Evolutionary conservation across 2,888 invertebrate genomes (phyloP).

Genomic region (Petrophora chlorosata): DNA sequence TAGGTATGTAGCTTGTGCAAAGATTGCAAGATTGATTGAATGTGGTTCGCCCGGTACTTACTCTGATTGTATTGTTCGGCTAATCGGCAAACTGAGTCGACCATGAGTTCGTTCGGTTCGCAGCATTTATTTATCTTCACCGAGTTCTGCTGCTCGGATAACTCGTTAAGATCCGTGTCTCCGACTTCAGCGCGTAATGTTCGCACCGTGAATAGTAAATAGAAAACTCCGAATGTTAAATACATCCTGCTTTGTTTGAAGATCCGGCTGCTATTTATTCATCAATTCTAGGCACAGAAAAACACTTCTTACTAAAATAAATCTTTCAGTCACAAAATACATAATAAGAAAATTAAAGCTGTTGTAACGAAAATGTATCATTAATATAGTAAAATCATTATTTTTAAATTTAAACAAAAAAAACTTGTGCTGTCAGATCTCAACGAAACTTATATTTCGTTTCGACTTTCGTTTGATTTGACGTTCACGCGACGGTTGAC

Average conservation of each 20-base stretch:
- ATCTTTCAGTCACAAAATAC: neutral
- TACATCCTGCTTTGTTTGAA: constrained; percentile 41
- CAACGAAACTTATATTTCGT: no score
- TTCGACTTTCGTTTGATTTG: no score
- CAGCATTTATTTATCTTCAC: constrained; percentile 92
- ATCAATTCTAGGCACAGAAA: neutral
- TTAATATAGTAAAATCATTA: neutral
- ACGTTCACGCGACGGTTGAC: no score
- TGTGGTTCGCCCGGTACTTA: constrained; percentile 51
- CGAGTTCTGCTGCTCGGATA: constrained; percentile 72
- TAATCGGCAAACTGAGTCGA: constrained; percentile 86
- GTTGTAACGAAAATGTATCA: neutral
- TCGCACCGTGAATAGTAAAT: constrained; percentile 50
- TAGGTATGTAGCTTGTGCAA: constrained; percentile 4
- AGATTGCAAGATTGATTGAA: constrained; percentile 16
- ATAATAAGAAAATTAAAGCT: neutral
- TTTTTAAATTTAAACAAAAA: no score
- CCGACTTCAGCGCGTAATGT: constrained; percentile 49
- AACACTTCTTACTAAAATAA: neutral
- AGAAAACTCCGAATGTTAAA: constrained; percentile 64
- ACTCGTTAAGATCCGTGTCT: constrained; percentile 74
- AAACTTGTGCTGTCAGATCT: no score
- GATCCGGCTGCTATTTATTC: constrained; percentile 10
- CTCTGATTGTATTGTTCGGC: constrained; percentile 85
- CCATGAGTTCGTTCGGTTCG: constrained; percentile 87